Evolutionary conservation across 2,113 vertebrate species (phyloP), one percentile per base, ranked within the genome.

Genomic region (Tiliqua scincoides): DNA sequence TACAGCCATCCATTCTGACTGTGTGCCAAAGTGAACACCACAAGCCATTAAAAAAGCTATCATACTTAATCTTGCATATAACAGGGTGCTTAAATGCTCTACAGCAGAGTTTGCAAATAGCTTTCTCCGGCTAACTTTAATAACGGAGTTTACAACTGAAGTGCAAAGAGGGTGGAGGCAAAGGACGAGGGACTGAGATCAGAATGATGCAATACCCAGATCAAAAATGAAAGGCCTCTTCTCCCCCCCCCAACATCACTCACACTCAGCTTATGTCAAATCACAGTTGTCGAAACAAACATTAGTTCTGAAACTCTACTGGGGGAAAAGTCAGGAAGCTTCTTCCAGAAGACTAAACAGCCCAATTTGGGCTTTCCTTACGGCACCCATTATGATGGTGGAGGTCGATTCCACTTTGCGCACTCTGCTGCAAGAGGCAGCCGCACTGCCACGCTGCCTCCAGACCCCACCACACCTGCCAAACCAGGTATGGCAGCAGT

Each of bases 1-100:
- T 0, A 62, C 23, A 52, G 90, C 9, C 84, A 91, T 87, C 40
- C 92, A 1, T 75, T 71, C 85, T 91, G 89, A 91, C 93, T 63
- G 0, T 12, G 87, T 78, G 85, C 6, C 17, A 80, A n/a, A 78
- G 92, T 7, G 86, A 94, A 61, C 92, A 81, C 93, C 88, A 75
- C 87, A 17, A 89, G 85, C 88, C 94, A 93, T 93, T 94, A 95
- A 95, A 86, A n/a, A 94, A 90, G 88, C 89, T 79, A 94, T 91
- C 71, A 89, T 72, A 78, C 82, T 79, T 91, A 86, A 94, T 92
- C 95, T 85, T 75, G 85, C 89, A 61, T 35, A 20, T 4, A 92
- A 92, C 89, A 92, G 92, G 83, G 63, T 83, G 4, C 20, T 86
- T 37, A 90, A 89, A 67, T 48, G 90, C 92, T 83, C 17, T 92